Evolutionary conservation across 2,888 invertebrate species (phyloP).

Genomic region (Capitulum mitella): DNA sequence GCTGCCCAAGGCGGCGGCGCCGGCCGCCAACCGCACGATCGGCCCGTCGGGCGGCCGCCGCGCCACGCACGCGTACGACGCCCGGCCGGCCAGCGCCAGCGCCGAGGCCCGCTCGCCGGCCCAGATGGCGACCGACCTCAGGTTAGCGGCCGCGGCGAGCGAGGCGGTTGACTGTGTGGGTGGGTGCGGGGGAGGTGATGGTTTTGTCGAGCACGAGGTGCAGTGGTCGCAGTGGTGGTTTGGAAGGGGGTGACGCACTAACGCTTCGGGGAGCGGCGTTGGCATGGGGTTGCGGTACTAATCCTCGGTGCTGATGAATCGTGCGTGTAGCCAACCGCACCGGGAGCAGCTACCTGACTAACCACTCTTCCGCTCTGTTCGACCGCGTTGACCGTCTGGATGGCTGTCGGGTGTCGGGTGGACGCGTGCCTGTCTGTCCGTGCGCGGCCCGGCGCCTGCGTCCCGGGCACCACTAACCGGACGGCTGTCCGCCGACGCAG

Average conservation of each 20-base stretch:
- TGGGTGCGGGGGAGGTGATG: background rate
- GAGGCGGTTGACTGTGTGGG: too few relatives aligned
- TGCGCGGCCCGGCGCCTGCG: background rate
- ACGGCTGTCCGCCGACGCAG: background rate
- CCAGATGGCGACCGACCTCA: constrained; percentile 28
- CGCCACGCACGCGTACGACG: constrained; percentile 49
- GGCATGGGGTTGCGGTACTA: background rate
- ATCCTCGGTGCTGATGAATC: background rate
- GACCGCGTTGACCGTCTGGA: too few relatives aligned
- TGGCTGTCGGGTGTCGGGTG: too few relatives aligned
- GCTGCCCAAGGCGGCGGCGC: background rate
- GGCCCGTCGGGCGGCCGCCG: constrained; percentile 33
- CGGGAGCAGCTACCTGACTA: too few relatives aligned
- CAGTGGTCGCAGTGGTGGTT: background rate
- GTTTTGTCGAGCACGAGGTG: background rate
- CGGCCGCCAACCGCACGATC: constrained; percentile 29
- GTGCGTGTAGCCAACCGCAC: too few relatives aligned
- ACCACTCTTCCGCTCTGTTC: too few relatives aligned
- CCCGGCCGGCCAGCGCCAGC: background rate
- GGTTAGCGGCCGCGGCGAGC: too few relatives aligned
- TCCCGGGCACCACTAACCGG: background rate
- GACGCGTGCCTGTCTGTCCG: too few relatives aligned
- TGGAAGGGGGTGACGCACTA: background rate
- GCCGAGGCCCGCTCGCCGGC: background rate
- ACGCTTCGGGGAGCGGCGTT: too few relatives aligned